A percentile compares a stretch with the other conserved stretches of the same genome.
These are phyloP conservation scores for Clusia tigrina DNA, from an alignment of 2,888 invertebrate genomes.

Conservation along the genomic window DNA sequence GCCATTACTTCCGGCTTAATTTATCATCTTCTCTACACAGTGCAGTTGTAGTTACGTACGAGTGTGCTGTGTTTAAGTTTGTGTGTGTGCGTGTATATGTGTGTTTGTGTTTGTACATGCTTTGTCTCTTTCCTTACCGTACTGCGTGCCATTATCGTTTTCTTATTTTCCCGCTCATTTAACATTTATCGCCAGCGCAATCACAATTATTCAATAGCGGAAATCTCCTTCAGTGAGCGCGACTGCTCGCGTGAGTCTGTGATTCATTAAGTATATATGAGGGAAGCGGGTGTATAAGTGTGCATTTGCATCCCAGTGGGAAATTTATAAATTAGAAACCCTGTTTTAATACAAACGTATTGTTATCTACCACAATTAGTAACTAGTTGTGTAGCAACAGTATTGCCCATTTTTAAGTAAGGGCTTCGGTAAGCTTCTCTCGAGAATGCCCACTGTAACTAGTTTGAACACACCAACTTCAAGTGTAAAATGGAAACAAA, in stretches of 20 bases:
- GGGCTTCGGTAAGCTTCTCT: background rate
- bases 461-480: too few species aligned
- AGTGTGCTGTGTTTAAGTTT: background rate
- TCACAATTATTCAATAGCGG: slow-evolving; percentile 57
- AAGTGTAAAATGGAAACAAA: too few species aligned
- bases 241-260: slow-evolving; percentile 6
- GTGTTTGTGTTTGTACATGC: slow-evolving; percentile 2
- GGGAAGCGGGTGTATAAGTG: slow-evolving; percentile 15
- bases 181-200: slow-evolving; percentile 55
- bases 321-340: too few species aligned
- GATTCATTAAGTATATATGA: slow-evolving; percentile 1
- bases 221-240: slow-evolving; percentile 38
- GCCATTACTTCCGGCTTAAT: slow-evolving; percentile 9
- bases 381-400: too few species aligned
- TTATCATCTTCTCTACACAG: background rate
- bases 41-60: background rate
- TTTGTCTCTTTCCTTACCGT: slow-evolving; percentile 15
- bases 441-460: background rate
- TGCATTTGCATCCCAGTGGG: background rate
- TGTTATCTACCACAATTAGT: too few species aligned
- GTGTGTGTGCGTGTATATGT: slow-evolving; percentile 9
- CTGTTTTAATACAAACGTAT: too few species aligned
- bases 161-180: slow-evolving; percentile 60
- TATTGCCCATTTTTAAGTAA: background rate
- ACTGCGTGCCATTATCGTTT: slow-evolving; percentile 40